Evolutionary conservation across 2,888 invertebrate genomes (phyloP).

Genomic region (Dione vanillae): DNA sequence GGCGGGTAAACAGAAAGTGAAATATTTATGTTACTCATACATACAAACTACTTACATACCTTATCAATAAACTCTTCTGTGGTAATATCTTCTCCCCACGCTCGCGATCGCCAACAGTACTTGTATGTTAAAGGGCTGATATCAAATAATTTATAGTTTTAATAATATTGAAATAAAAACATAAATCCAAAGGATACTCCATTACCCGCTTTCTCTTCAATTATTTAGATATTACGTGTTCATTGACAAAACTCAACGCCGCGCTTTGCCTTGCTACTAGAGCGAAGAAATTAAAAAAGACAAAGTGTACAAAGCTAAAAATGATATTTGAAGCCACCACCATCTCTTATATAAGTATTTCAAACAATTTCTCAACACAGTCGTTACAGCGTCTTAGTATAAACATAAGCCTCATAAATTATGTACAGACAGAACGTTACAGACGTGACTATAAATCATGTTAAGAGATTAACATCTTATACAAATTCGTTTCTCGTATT

Average conservation of each 20-base stretch:
- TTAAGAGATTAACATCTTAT: not conserved
- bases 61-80: slow-evolving; percentile 27
- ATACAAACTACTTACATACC: not conserved
- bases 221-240: too few relatives aligned
- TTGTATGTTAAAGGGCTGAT: slow-evolving; percentile 63
- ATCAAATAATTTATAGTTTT: slow-evolving; percentile 7
- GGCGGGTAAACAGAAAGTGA: too few relatives aligned
- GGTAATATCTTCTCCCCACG: slow-evolving; percentile 59
- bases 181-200: slow-evolving; percentile 53
- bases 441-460: slow-evolving; percentile 13
- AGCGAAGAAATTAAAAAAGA: too few relatives aligned
- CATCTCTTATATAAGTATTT: too few relatives aligned
- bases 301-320: too few relatives aligned
- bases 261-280: too few relatives aligned
- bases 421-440: slow-evolving; percentile 4
- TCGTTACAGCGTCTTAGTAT: not conserved
- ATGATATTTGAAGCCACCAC: too few relatives aligned
- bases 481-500: not conserved
- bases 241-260: too few relatives aligned
- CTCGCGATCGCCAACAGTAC: slow-evolving; percentile 67
- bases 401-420: slow-evolving; percentile 3
- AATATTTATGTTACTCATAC: too few relatives aligned
- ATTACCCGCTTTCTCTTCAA: too few relatives aligned
- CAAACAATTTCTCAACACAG: too few relatives aligned
- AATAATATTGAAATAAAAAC: not conserved